Evolutionary conservation across 1,140 invertebrate species (phyloP).

Genomic region (Gryon sp.): DNA sequence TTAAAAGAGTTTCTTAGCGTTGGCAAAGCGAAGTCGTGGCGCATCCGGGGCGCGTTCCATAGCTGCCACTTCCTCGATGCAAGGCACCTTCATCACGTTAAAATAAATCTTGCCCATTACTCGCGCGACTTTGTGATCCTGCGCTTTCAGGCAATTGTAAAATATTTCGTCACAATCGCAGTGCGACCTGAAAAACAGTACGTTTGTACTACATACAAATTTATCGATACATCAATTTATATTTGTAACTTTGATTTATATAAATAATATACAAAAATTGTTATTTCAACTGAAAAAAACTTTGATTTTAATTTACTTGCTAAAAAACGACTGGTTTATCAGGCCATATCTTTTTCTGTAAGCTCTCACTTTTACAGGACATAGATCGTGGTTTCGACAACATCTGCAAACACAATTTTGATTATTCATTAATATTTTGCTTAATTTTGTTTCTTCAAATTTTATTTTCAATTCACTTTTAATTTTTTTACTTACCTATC

Average conservation of each 20-base stretch:
- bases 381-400: slow-evolving; percentile 91
- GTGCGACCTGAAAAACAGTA: slow-evolving; percentile 83
- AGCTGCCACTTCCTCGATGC: slow-evolving; percentile 82
- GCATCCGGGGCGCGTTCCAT: slow-evolving; percentile 18
- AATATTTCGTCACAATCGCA: slow-evolving; percentile 91
- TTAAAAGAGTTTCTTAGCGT: slow-evolving; percentile 36
- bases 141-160: slow-evolving; percentile 88
- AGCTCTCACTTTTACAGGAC: slow-evolving; percentile 87
- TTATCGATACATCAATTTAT: no score
- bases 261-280: no score
- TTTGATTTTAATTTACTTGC: slow-evolving; percentile 90
- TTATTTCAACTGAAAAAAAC: no score
- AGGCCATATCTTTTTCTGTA: slow-evolving; percentile 88
- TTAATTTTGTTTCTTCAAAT: slow-evolving; percentile 3
- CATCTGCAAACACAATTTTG: slow-evolving; percentile 79
- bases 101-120: slow-evolving; percentile 93
- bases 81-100: slow-evolving; percentile 89
- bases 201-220: not conserved
- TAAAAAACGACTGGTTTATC: slow-evolving; percentile 90
- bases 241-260: no score
- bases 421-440: not conserved
- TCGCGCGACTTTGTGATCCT: slow-evolving; percentile 84
- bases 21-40: slow-evolving; percentile 13
- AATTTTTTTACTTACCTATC: slow-evolving; percentile 80
- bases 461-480: not conserved